phyloP scores from a whole-genome alignment of 2,888 invertebrate species.

The Oasisia sp. region DNA sequence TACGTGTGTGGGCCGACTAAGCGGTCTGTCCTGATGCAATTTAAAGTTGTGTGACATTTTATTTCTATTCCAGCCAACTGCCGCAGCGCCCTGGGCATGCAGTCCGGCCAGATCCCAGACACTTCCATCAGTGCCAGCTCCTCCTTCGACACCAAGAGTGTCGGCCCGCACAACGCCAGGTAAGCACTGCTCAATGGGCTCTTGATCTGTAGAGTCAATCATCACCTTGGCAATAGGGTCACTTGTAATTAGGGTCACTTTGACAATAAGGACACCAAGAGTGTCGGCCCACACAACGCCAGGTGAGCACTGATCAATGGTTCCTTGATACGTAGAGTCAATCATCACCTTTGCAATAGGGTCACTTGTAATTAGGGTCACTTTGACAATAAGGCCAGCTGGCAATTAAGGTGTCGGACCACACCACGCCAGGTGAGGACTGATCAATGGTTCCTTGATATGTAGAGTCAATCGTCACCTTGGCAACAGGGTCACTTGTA shows the following conservation, averaged over 20 bases:
- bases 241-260: no score
- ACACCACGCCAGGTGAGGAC: slow-evolving; percentile 81
- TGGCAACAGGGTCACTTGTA: no score
- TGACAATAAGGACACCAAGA: slow-evolving; percentile 76
- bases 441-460: no score
- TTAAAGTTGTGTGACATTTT: background rate
- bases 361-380: no score
- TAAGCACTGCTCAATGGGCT: slow-evolving; percentile 62
- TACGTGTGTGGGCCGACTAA: background rate
- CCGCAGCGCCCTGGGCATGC: slow-evolving; percentile 85
- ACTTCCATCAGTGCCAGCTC: slow-evolving; percentile 85
- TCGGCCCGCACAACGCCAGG: slow-evolving; percentile 88
- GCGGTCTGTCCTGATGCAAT: background rate
- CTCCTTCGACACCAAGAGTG: slow-evolving; percentile 84
- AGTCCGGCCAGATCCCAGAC: slow-evolving; percentile 83
- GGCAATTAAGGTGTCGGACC: slow-evolving; percentile 88
- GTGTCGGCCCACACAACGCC: slow-evolving; percentile 86
- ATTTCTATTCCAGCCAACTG: slow-evolving; percentile 76
- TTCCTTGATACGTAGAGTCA: no score
- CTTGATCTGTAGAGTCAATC: no score
- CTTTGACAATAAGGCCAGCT: slow-evolving; percentile 71
- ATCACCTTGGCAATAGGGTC: no score
- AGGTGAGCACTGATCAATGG: slow-evolving; percentile 71
- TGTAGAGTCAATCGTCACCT: no score
- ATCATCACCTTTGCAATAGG: no score